Percentiles rank a stretch among this genome's conserved stretches.
These are phyloP conservation scores for Deroplatys truncata DNA, from an alignment of 2,888 invertebrate genomes.

Conservation along the genomic window DNA sequence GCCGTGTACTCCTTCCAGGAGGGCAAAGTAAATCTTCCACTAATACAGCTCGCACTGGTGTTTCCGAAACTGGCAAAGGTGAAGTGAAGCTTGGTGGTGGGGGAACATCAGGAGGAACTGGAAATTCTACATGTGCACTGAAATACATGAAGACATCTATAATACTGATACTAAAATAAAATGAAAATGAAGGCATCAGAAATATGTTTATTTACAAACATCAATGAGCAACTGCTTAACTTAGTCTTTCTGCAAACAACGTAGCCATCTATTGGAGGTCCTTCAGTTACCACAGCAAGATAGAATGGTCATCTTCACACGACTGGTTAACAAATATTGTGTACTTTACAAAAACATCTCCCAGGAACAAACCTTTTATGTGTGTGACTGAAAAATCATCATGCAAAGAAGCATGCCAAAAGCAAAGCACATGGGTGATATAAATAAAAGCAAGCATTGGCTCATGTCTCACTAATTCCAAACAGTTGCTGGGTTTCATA, in stretches of 20 bases:
- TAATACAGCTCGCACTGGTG: constrained; percentile 42
- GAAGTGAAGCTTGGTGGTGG: constrained; percentile 23
- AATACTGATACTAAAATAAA: neutral
- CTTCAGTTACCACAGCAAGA: neutral
- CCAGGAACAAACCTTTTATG: neutral
- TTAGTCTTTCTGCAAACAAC: no score
- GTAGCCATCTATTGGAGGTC: neutral
- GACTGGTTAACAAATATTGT: neutral
- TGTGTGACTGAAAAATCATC: neutral
- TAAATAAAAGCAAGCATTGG: no score
- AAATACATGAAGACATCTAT: neutral
- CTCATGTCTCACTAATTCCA: no score
- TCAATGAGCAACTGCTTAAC: neutral
- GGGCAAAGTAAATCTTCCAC: constrained; percentile 79
- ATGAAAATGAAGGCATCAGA: neutral
- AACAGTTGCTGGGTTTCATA: no score
- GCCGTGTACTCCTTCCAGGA: constrained; percentile 77
- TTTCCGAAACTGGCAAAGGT: constrained; percentile 15
- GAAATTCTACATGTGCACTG: neutral
- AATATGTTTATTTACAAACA: neutral
- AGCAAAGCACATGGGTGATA: neutral
- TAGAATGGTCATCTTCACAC: neutral
- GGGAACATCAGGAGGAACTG: constrained; percentile 13
- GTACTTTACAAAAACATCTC: neutral
- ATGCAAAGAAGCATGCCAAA: neutral